Evolutionary conservation across 2,888 invertebrate species (phyloP), one percentile per base, ranked within the genome.

Genomic region (Diadegma fenestrale): DNA sequence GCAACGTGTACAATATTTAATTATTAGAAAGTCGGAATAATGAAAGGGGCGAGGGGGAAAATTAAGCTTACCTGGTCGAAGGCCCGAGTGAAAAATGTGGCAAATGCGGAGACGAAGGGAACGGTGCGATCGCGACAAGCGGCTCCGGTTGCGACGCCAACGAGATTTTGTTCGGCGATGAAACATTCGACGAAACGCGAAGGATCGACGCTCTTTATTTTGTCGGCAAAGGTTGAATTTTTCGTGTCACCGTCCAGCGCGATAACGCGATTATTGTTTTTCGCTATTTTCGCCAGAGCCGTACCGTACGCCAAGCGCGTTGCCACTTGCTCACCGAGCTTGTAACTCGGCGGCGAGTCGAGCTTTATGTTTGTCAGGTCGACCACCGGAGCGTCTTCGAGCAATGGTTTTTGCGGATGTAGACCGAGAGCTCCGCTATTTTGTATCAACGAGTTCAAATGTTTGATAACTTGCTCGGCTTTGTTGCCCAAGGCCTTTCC

Each of bases 111-210:
- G 2, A 96, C 98, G 94, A 99, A 99, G 0, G 98, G 97, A 71
- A 99, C 96, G 7, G 98, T 97, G 86, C 99, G 96, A 93, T 98
- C 97, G 87, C 99, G 96, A 93, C 99, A 99, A 22, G 98, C 98
- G 78, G 98, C 97, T 33, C 99, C 99, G 89, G 99, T 98, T 0
- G 98, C 99, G 82, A 99, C 98, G 71, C 99, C 99, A 86, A 98
- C 98, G 92, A 99, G 95, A 95, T 99, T 99, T 95, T 99, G 99
- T 94, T 99, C 99, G 82, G 99, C 99, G 92, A 99, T 99, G 95
- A 97, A 99, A 94, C 99, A 99, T 94, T 99, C 99, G 89, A 99
- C 96, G 94, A 97, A 99, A 88, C 98, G 96, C 75, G 95, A 95
- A 1, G 96, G 95, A 90, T 95, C 95, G 41, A 94, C 96, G 89